Evolutionary conservation across 2,888 invertebrate genomes (phyloP).

Genomic region (Argyresthia albistria): DNA sequence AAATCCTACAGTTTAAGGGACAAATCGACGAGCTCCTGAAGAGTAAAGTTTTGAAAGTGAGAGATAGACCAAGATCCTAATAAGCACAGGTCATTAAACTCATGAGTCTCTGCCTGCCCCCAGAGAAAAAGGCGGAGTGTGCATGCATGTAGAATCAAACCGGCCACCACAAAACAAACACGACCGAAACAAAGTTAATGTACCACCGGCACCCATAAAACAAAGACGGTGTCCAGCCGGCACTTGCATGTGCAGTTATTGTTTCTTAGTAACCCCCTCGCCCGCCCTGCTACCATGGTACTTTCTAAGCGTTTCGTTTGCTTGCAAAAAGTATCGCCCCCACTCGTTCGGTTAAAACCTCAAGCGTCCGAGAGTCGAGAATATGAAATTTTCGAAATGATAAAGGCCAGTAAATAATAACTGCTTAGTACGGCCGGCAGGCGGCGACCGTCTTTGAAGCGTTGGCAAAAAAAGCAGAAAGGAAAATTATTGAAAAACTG

Average conservation of each 20-base stretch:
- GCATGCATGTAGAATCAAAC: too few relatives aligned
- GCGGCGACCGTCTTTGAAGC: conserved; percentile 43
- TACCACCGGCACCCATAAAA: conserved; percentile 4
- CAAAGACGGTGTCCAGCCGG: conserved; percentile 25
- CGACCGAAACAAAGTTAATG: neutral
- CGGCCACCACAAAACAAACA: too few relatives aligned
- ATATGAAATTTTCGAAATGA: conserved; percentile 74
- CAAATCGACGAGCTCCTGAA: too few relatives aligned
- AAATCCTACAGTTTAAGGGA: too few relatives aligned
- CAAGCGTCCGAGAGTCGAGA: conserved; percentile 71
- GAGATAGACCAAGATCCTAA: too few relatives aligned
- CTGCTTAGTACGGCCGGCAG: conserved; percentile 53
- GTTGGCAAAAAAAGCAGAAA: conserved; percentile 19
- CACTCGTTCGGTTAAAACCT: conserved; percentile 58
- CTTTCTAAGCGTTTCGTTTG: conserved; percentile 56
- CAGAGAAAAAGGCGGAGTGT: too few relatives aligned
- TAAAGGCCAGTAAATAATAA: conserved; percentile 72
- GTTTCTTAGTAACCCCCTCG: conserved; percentile 44
- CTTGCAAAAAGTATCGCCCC: conserved; percentile 56
- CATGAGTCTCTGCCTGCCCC: too few relatives aligned
- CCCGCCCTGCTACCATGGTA: conserved; percentile 11
- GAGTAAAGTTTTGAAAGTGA: too few relatives aligned
- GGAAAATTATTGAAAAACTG: neutral
- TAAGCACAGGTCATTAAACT: too few relatives aligned
- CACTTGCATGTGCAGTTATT: conserved; percentile 59